A percentile compares a stretch with the other conserved stretches of the same genome.
phyloP scores from a whole-genome alignment of 1,140 invertebrate species.

The Micrasema longulum region DNA sequence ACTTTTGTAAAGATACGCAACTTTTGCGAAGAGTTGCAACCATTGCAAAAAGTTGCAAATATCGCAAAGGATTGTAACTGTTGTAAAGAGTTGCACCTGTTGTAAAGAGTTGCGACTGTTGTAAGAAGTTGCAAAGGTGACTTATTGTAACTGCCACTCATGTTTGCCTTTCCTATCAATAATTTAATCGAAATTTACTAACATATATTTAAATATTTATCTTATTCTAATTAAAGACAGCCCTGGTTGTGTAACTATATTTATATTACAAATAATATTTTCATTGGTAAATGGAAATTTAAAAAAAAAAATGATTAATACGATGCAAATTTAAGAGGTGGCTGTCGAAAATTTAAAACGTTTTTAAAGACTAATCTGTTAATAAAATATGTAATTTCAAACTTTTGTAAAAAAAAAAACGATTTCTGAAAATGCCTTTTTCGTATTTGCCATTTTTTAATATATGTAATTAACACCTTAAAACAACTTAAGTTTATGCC shows the following conservation, averaged over 20 bases:
- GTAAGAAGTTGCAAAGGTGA: not conserved
- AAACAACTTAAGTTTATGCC: slow-evolving; percentile 8
- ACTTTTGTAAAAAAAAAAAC: not conserved
- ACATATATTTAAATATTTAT: not conserved
- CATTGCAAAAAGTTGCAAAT: too few relatives aligned
- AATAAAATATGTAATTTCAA: not conserved
- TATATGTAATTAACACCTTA: not conserved
- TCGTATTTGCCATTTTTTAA: not conserved
- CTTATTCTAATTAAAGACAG: slow-evolving; percentile 9
- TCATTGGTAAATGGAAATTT: slow-evolving; percentile 8
- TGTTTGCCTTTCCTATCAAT: slow-evolving; percentile 23
- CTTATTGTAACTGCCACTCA: slow-evolving; percentile 23
- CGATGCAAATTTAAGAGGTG: too few relatives aligned
- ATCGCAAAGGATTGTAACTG: too few relatives aligned
- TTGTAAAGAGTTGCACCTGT: too few relatives aligned
- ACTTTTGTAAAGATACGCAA: not conserved
- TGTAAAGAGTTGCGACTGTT: not conserved
- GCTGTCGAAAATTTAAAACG: too few relatives aligned
- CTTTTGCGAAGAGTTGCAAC: too few relatives aligned
- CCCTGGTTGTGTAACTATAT: slow-evolving; percentile 28
- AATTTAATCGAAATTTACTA: too few relatives aligned
- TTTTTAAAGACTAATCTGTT: too few relatives aligned
- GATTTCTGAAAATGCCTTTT: not conserved
- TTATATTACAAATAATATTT: slow-evolving; percentile 10
- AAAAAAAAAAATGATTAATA: not conserved